Base-by-base conservation (phyloP, 2,888 invertebrate genomes). In the Drosophila peninsularis region DNA sequence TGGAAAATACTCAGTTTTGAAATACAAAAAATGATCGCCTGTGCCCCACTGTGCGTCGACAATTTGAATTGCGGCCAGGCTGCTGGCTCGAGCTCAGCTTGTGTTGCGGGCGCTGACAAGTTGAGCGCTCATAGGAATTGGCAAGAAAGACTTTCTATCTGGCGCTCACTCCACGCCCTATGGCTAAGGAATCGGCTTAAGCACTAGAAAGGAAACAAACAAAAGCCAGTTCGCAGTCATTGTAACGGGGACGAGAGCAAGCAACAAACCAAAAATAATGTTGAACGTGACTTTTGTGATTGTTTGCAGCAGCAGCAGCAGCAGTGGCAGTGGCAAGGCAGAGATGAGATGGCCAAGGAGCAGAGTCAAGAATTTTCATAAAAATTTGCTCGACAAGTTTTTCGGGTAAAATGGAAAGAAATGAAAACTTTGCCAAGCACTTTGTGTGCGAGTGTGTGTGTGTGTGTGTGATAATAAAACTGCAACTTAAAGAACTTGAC, bases 221-320 rank as follows among this genome's bases (percentile, higher is more conserved):
- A 83, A 88, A 82, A 85, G 80, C 88, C 80, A 85, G 83, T 88
- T 71, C 64, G 55, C 77, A 71, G 64, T 70, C 85, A 88, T 82
- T 88, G 85, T 82, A 79, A 62, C 61, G 60, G 78, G 78, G 57
- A 42, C 47, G 84, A 21, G 47, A 1, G n/a, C 88, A 74, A 85
- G 88, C 83, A 75, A 78, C 87, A 89, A 89, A 82, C 85, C 89
- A 89, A 86, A 81, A 86, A 89, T 86, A 88, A 89, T 89, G 86
- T 87, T 89, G 89, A 82, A 86, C 88, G 86, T 86, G 86, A 86
- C 86, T 86, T 86, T 89, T 86, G 85, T 84, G 89, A 86, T 86
- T 86, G 86, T 86, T 89, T 83, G 83, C 49, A 71, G 55, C 13
- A 37, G 37, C 13, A 5, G n/a, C 2, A 37, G 37, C 11, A 7